Evolutionary conservation across 2,797 vertebrate species (phyloP).

Genomic region (Sus cebifrons): DNA sequence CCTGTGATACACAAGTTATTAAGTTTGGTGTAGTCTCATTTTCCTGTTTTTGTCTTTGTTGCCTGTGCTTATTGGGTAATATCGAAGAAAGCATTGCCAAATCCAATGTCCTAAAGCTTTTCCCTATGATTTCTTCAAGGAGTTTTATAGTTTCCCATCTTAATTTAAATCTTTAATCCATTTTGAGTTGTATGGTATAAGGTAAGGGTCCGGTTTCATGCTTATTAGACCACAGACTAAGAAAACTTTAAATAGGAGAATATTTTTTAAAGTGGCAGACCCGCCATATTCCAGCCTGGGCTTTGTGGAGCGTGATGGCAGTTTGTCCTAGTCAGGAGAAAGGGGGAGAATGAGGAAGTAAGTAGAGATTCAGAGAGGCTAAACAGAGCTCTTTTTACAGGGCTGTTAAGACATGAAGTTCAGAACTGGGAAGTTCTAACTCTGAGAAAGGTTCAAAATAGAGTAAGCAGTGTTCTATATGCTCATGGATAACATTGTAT

Average conservation of each 20-base stretch:
- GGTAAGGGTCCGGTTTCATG: neutral
- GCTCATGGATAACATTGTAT: neutral
- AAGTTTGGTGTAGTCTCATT: neutral
- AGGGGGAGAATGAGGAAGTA: too few relatives aligned
- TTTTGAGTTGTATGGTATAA: neutral
- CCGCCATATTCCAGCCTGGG: too few relatives aligned
- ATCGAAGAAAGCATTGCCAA: neutral
- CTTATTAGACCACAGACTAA: slow-evolving; percentile 21
- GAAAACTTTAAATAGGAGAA: neutral
- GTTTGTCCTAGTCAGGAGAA: too few relatives aligned
- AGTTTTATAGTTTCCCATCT: neutral
- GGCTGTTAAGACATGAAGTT: too few relatives aligned
- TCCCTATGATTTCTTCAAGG: neutral
- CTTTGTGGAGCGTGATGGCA: too few relatives aligned
- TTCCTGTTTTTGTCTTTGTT: neutral
- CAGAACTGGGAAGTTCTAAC: too few relatives aligned
- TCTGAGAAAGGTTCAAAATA: too few relatives aligned
- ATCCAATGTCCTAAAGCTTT: neutral
- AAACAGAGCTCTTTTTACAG: too few relatives aligned
- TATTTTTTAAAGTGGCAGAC: too few relatives aligned
- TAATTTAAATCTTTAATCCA: neutral
- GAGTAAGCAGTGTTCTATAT: neutral
- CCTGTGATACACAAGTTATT: neutral
- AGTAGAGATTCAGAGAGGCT: too few relatives aligned
- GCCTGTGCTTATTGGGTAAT: neutral